Base-by-base conservation (phyloP, 2,113 vertebrate genomes). In the Passer domesticus region DNA sequence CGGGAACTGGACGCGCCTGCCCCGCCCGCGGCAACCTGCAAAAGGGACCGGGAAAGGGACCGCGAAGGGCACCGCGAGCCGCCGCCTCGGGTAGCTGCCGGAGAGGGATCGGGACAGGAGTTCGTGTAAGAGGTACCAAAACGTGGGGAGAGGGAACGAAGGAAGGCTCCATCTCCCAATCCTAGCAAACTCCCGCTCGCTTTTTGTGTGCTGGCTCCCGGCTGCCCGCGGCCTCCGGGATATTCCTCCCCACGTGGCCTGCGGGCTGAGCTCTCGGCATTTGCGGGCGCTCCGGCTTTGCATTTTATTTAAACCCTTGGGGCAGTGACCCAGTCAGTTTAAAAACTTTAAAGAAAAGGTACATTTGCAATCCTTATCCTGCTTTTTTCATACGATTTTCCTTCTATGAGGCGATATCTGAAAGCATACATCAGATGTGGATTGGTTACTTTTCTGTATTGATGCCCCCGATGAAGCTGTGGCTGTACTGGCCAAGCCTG, bases 251-350 rank as follows among this genome's bases (percentile, higher is more conserved):
- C 16, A 8, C 33, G 27, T 5, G 35, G 15, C 13, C 27, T 4
- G 46, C 0, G 21, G 18, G 47, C 33, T 21, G 46, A 19, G 49
- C 15, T 7, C 11, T 23, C 10, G 2, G 7, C 3, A 0, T 15
- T 44, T 1, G 3, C 3, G 30, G 28, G 39, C 8, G 7, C 39
- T 4, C 27, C 6, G 23, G 13, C 47, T 31, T 27, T 6, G 23
- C 14, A 0, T 21, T 49, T 0, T 13, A 58, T 4, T 25, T 9
- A 23, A 30, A 23, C 43, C 15, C 74, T 15, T 11, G 55, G 58
- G 33, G 28, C 63, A 31, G 7, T 12, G n/a, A 7, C 27, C 24
- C 56, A 2, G 0, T 15, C 50, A 37, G 19, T 62, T 58, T 1
- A 23, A 46, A 43, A 66, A 74, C 43, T 25, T 37, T 1, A 18